Evolutionary conservation across 1,140 invertebrate species (phyloP), one percentile per base, ranked within the genome.

Genomic region (Drosophila ercepeae): DNA sequence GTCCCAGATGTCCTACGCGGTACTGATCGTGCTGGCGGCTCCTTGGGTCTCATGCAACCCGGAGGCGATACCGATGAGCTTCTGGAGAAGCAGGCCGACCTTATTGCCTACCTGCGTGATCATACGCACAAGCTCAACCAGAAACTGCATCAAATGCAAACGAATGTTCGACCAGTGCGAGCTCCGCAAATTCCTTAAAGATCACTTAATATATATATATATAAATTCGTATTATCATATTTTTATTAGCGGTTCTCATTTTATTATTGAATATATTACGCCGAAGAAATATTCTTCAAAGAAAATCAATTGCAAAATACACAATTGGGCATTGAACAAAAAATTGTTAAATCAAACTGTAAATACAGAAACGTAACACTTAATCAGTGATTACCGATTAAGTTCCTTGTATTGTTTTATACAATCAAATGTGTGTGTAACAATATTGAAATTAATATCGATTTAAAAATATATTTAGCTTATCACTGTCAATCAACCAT

Each of bases 71-170:
- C 93, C 3, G 92, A 92, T 21, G 94, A 95, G 53, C 92, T 95
- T 49, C 91, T 95, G 34, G 94, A 95, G 86, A 94, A 94, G 75
- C 94, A 95, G 83, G 92, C 92, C 42, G 92, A 93, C 73, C 83
- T 93, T 4, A 93, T 93, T 45, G 74, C 88, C 41, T 92, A 92
- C 83, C 65, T 93, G 18, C 92, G 92, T 23, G 92, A 93, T 58
- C 92, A 93, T 27, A 92, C 92, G 49, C 89, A 89, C 42, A 91
- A 89, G 68, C 77, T 93, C 2, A 92, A 91, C 58, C 90, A 92
- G 74, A 93, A 92, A 70, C 59, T 93, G 27, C 92, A 93, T 78
- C 84, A 90, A 68, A 86, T 91, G 90, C 89, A 90, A 51, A 72
- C 83, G 14, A 81, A 68, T 75, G 74, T 83, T 23, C 82, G 74